These are phyloP conservation scores for Phragmatobia fuliginosa DNA, from an alignment of 2,888 invertebrate genomes.

Conservation along the genomic window DNA sequence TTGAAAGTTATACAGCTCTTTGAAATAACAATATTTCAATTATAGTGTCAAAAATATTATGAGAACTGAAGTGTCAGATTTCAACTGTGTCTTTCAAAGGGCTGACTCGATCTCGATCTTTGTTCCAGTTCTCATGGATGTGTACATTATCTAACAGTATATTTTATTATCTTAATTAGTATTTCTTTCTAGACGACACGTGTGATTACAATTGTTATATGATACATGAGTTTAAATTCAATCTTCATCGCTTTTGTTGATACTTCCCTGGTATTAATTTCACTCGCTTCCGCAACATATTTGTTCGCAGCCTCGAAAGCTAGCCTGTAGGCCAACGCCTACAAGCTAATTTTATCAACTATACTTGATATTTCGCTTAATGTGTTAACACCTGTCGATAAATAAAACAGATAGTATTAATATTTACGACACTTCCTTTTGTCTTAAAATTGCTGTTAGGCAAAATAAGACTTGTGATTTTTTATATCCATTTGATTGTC, in stretches of 20 bases:
- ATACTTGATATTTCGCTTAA: conserved; percentile 21
- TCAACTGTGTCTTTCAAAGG: neutral
- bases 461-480: no score
- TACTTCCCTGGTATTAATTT: conserved; percentile 38
- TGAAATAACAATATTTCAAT: neutral
- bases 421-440: no score
- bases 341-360: neutral
- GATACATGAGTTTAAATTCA: conserved; percentile 15
- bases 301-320: conserved; percentile 36
- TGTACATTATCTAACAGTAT: neutral
- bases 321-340: neutral
- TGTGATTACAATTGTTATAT: conserved; percentile 14
- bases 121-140: neutral
- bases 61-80: conserved; percentile 1
- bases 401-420: no score
- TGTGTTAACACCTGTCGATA: no score
- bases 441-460: no score
- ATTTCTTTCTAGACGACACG: neutral
- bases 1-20: neutral
- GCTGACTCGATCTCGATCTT: neutral
- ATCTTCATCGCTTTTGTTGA: conserved; percentile 25
- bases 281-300: conserved; percentile 34
- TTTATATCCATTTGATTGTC: no score
- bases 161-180: conserved; percentile 1
- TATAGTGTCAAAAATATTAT: neutral